phyloP scores from a whole-genome alignment of 1,140 invertebrate genomes.

The Sweltsa coloradensis region DNA sequence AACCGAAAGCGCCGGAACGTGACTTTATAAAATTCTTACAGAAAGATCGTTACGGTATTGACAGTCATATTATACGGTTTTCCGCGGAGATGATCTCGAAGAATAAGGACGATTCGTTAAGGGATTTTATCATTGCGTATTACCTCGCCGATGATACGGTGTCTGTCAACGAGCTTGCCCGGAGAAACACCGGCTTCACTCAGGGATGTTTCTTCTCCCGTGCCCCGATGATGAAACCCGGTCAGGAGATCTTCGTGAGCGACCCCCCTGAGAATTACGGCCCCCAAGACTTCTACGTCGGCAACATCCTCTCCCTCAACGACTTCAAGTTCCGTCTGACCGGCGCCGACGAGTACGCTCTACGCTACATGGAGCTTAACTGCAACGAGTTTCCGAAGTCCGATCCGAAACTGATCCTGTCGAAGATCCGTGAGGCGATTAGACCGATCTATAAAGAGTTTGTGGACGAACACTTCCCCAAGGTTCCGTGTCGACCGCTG shows the following conservation, averaged over 20 bases:
- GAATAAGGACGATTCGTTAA: conserved; percentile 47
- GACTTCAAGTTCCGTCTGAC: conserved; percentile 63
- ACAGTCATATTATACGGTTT: conserved; percentile 69
- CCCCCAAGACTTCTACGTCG: conserved; percentile 68
- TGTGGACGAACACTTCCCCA: conserved; percentile 45
- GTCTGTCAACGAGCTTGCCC: conserved; percentile 60
- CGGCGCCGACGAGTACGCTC: conserved; percentile 73
- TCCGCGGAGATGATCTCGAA: conserved; percentile 58
- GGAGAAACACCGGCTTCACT: conserved; percentile 53
- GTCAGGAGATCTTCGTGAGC: conserved; percentile 51
- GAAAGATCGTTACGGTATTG: conserved; percentile 57
- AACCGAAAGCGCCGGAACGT: conserved; percentile 59
- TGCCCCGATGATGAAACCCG: conserved; percentile 54
- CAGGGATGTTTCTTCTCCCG: conserved; percentile 57
- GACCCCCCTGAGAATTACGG: conserved; percentile 58
- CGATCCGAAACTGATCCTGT: conserved; percentile 51
- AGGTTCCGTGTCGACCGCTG: neutral
- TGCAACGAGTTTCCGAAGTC: conserved; percentile 57
- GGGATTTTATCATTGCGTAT: conserved; percentile 71
- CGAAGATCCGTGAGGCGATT: conserved; percentile 48
- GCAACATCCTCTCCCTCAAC: conserved; percentile 58
- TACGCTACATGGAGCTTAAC: conserved; percentile 78
- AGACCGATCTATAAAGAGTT: conserved; percentile 59
- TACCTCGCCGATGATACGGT: conserved; percentile 75
- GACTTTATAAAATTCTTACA: conserved; percentile 71